These are phyloP conservation scores for Limnothrissa miodon DNA, from an alignment of 2,113 vertebrate species.

Conservation along the genomic window DNA sequence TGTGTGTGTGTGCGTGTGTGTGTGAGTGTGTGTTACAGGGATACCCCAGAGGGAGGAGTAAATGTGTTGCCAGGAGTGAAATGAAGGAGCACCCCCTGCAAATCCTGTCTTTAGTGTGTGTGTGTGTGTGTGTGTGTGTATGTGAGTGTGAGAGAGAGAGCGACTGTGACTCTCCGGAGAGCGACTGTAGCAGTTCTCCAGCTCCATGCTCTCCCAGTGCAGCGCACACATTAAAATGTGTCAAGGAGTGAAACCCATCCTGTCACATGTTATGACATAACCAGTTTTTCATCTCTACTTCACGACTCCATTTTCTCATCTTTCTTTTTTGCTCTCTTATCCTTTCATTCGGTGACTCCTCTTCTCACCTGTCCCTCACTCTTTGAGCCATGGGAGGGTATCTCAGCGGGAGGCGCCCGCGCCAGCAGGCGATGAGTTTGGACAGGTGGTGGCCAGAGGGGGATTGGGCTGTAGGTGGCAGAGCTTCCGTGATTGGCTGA, in stretches of 20 bases:
- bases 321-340: neutral
- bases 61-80: neutral
- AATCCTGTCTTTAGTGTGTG: neutral
- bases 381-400: neutral
- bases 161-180: no score
- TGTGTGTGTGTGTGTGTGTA: neutral
- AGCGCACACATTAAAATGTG: neutral
- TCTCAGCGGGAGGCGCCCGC: no score
- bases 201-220: neutral
- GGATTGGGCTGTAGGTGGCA: no score
- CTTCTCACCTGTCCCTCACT: neutral
- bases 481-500: no score
- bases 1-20: conserved; percentile 11
- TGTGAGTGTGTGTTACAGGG: neutral
- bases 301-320: neutral
- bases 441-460: no score
- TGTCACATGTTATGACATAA: neutral
- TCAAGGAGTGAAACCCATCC: neutral
- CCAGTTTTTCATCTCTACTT: neutral
- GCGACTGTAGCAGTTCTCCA: no score
- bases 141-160: no score
- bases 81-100: neutral
- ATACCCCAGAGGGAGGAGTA: neutral
- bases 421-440: no score
- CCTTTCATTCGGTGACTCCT: neutral